These are phyloP conservation scores for Colinus virginianus DNA, from an alignment of 2,113 vertebrate genomes.

Conservation along the genomic window DNA sequence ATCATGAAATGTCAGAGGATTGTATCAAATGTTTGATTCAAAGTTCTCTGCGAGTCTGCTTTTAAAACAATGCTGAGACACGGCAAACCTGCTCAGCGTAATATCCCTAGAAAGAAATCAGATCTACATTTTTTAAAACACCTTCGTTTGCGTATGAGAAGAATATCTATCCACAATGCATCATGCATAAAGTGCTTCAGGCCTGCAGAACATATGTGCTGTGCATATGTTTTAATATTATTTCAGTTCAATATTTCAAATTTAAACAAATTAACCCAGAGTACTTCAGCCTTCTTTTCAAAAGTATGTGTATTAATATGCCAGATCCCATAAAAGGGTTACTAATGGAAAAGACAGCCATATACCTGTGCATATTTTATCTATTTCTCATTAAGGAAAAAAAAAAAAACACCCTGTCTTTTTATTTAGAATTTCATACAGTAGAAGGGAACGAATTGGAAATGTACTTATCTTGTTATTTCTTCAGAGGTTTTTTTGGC, in stretches of 20 bases:
- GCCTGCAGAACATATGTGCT: neutral
- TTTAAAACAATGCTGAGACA: neutral
- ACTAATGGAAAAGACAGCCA: conserved; percentile 14
- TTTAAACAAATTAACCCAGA: conserved; percentile 51
- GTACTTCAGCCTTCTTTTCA: neutral
- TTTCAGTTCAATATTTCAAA: conserved; percentile 30
- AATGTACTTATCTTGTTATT: conserved; percentile 31
- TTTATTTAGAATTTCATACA: conserved; percentile 65
- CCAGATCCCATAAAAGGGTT: neutral
- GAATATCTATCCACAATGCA: neutral
- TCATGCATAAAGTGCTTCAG: neutral
- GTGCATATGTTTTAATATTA: conserved; percentile 55
- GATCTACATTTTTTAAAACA: conserved; percentile 12
- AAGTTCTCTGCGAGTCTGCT: neutral
- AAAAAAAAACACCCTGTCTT: conserved; percentile 47
- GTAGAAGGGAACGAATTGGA: conserved; percentile 50
- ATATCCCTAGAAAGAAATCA: neutral
- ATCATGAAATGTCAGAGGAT: neutral
- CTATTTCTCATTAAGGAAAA: conserved; percentile 20
- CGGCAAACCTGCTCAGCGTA: neutral
- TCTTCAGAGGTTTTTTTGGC: neutral
- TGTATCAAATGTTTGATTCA: neutral
- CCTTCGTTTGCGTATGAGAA: conserved; percentile 13
- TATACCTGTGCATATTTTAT: neutral
- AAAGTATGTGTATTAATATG: neutral